These are phyloP conservation scores for Pollenia amentaria DNA, from an alignment of 2,888 invertebrate species.

Conservation along the genomic window DNA sequence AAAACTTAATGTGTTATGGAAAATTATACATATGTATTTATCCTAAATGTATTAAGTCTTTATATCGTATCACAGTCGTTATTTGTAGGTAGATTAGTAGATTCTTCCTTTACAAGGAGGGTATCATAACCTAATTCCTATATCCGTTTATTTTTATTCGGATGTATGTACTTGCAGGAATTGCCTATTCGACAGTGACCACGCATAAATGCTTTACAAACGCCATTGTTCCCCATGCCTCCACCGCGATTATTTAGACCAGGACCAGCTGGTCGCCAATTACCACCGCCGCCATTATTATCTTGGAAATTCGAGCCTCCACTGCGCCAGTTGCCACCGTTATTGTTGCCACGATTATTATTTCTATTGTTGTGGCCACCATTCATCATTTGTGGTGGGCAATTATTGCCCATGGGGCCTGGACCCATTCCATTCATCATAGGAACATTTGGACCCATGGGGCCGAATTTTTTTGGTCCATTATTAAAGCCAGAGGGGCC, in stretches of 20 bases:
- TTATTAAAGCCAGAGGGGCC: constrained; percentile 75
- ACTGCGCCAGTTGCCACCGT: constrained; percentile 81
- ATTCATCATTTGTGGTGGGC: constrained; percentile 80
- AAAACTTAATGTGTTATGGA: constrained; percentile 51
- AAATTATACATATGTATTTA: constrained; percentile 34
- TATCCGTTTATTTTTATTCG: constrained; percentile 83
- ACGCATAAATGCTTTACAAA: constrained; percentile 92
- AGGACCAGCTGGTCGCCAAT: constrained; percentile 86
- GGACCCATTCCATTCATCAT: constrained; percentile 67
- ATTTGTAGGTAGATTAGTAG: constrained; percentile 60
- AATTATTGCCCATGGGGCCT: constrained; percentile 75
- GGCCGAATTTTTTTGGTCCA: constrained; percentile 78
- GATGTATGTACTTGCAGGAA: constrained; percentile 93
- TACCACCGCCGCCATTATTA: constrained; percentile 83
- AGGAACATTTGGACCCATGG: constrained; percentile 76
- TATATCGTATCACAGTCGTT: constrained; percentile 76
- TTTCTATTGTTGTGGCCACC: constrained; percentile 80
- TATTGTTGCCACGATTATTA: constrained; percentile 77
- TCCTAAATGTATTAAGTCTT: constrained; percentile 62
- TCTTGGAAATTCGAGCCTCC: constrained; percentile 83
- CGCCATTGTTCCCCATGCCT: constrained; percentile 82
- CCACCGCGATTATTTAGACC: constrained; percentile 82
- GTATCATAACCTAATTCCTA: constrained; percentile 80
- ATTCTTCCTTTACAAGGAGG: constrained; percentile 79
- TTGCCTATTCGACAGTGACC: constrained; percentile 93